Conservation (phyloP, 2,888 invertebrate species). For the Leptopilina syphax region DNA sequence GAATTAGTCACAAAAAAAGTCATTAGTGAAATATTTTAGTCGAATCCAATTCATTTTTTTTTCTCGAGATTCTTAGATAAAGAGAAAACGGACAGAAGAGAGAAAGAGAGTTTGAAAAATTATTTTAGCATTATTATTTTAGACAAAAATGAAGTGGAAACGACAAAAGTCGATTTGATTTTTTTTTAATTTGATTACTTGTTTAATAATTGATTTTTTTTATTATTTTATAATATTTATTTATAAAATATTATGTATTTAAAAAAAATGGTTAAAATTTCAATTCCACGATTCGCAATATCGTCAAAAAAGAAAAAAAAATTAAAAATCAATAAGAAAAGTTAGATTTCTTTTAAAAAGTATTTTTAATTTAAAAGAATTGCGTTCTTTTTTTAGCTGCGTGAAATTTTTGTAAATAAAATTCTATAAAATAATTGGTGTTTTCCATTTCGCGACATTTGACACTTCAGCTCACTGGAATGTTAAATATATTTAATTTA, state of each 20-base stretch:
- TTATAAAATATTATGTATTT: too few species aligned
- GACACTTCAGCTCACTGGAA: slow-evolving; percentile 20
- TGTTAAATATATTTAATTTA: not conserved
- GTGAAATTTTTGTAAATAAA: not conserved
- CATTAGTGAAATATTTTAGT: not conserved
- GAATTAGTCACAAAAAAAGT: not conserved
- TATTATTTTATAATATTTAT: too few species aligned
- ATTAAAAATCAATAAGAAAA: not conserved
- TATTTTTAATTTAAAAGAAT: slow-evolving; percentile 3
- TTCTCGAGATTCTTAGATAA: not conserved
- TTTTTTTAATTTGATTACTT: not conserved
- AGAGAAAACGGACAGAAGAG: too few species aligned
- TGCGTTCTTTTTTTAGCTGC: not conserved
- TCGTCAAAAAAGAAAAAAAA: not conserved
- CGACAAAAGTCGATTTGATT: slow-evolving; percentile 16
- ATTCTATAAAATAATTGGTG: slow-evolving; percentile 8
- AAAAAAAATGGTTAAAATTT: not conserved
- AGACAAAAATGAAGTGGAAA: not conserved
- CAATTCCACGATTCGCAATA: not conserved
- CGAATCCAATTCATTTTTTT: slow-evolving; percentile 8
- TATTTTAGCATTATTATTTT: not conserved
- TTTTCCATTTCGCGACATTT: slow-evolving; percentile 6
- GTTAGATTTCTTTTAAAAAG: slow-evolving; percentile 1
- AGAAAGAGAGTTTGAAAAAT: not conserved
- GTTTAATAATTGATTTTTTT: not conserved